These are phyloP conservation scores for Protophormia terraenovae DNA, from an alignment of 2,888 invertebrate genomes.

Conservation along the genomic window DNA sequence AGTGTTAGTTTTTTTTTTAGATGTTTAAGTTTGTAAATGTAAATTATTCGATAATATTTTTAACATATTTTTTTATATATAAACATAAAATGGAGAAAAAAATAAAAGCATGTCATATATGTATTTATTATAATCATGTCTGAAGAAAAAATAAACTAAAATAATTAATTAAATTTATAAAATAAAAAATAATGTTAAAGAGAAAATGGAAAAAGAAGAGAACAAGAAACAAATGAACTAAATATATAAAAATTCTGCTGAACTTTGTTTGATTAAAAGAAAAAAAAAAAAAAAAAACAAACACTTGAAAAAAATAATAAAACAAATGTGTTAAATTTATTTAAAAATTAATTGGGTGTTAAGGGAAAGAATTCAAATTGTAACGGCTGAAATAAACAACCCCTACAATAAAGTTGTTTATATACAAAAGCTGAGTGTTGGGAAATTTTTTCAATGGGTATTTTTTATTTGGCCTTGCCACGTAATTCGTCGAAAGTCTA, in stretches of 20 bases:
- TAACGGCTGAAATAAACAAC: constrained; percentile 13
- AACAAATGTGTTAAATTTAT: constrained; percentile 6
- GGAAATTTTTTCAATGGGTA: not conserved
- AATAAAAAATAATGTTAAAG: constrained; percentile 26
- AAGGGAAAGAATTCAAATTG: not conserved
- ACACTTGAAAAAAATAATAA: not conserved
- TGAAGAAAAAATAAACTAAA: constrained; percentile 1
- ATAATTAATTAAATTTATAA: constrained; percentile 31
- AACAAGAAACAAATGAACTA: constrained; percentile 27
- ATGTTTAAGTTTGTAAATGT: constrained; percentile 58
- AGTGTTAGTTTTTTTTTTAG: constrained; percentile 36
- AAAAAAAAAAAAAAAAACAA: too few species aligned
- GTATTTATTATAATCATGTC: constrained; percentile 56
- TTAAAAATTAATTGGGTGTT: not conserved
- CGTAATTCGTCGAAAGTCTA: too few species aligned
- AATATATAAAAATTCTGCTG: constrained; percentile 4
- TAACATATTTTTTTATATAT: constrained; percentile 60
- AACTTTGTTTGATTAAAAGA: constrained; percentile 37
- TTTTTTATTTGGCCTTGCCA: constrained; percentile 24
- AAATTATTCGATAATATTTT: constrained; percentile 58
- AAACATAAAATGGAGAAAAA: constrained; percentile 53
- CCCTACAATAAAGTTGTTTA: not conserved
- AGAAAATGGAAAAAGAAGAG: constrained; percentile 13
- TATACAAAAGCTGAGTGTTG: constrained; percentile 42
- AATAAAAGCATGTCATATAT: constrained; percentile 47